Base-by-base conservation (phyloP, 1,140 invertebrate species). In the Zaprionus lachaisei region DNA sequence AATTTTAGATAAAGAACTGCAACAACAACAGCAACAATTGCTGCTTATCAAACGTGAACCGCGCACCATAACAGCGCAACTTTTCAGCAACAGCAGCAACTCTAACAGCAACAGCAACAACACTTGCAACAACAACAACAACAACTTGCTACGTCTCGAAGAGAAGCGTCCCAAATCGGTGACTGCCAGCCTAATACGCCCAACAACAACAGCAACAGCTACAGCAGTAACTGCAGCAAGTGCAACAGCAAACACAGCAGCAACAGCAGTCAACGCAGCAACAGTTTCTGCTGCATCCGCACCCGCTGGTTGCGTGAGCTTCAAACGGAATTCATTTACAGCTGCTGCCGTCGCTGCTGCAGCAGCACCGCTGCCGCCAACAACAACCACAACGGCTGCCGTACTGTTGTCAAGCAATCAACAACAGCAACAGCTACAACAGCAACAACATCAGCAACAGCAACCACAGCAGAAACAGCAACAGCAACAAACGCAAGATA, bases 401-500 rank as follows among this genome's bases (percentile, higher is more conserved):
- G 82, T 90, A 20, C 49, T 90, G 55, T 81, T 71, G 61, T 81
- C 72, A 2, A 83, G 84, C 72, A 89, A 89, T 57, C 78, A 73
- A 62, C 80, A 77, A 37, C 75, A 84, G 34, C 79, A 49, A 80
- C 87, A 64, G 55, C 87, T 71, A 64, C 80, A 77, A 37, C 79
- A 72, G 34, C 74, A 83, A 24, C 79, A 75, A 60, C 81, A 69
- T 51, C 91, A 67, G 77, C 93, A 69, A 81, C 92, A 62, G 73
- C 93, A 51, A 83, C 82, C 60, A 57, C 63, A 70, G 3, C 76
- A 60, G 6, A 56, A 74, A 20, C 74, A 79, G 17, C 83, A 81
- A 70, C 97, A 96, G 68, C 72, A 69, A 79, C 95, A 96, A 91
- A 97, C 97, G 70, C 95, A 97, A 94, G 97, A 98, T 93, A 98